A percentile compares a stretch with the other conserved stretches of the same genome.
These are phyloP conservation scores for Pogoniulus pusillus DNA, from an alignment of 2,797 vertebrate species.

Conservation along the genomic window DNA sequence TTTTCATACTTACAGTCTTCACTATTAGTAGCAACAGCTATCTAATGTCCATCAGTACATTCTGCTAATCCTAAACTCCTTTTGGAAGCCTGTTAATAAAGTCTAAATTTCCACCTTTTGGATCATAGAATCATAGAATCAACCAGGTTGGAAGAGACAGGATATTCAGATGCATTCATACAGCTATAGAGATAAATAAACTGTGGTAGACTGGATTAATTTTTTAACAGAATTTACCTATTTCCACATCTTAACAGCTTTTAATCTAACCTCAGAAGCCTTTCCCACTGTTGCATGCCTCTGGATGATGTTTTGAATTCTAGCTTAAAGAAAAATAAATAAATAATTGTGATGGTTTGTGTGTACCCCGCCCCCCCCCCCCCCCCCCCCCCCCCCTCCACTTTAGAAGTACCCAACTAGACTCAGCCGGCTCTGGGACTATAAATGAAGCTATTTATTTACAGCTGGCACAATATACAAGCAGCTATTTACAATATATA, in stretches of 20 bases:
- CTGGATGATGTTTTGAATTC: background rate
- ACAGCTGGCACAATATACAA: too few species aligned
- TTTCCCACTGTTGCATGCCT: background rate
- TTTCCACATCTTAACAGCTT: background rate
- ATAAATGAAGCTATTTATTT: too few species aligned
- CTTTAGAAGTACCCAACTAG: too few species aligned
- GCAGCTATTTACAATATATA: too few species aligned
- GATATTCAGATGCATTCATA: background rate
- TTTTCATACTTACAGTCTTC: background rate
- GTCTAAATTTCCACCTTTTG: background rate
- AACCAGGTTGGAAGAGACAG: too few species aligned
- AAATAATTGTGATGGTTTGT: too few species aligned
- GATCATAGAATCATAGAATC: too few species aligned
- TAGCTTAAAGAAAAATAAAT: background rate
- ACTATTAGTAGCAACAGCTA: background rate
- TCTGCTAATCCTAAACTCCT: background rate
- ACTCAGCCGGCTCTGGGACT: too few species aligned
- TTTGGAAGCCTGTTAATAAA: background rate
- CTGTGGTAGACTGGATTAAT: background rate
- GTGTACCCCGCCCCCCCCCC: too few species aligned
- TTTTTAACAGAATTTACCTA: background rate
- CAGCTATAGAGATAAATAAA: background rate
- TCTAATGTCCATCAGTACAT: background rate
- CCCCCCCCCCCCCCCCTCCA: too few species aligned
- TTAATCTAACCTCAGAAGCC: background rate